Conservation (phyloP, 2,113 vertebrate species). For the Sminthopsis crassicaudata region DNA sequence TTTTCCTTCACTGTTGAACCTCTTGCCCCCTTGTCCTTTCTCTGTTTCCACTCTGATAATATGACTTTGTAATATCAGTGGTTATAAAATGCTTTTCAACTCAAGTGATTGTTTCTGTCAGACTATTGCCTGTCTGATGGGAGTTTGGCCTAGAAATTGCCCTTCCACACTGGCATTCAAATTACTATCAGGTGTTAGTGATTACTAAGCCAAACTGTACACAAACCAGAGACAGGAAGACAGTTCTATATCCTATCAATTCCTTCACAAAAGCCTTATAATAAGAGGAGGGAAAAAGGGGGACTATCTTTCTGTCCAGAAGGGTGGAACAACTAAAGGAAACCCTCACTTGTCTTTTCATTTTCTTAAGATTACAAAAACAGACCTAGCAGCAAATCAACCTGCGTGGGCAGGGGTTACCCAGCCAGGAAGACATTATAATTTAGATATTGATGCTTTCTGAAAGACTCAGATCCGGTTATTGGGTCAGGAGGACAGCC, state of each 20-base stretch:
- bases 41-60: not conserved
- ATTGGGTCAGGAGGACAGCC: conserved; percentile 43
- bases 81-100: not conserved
- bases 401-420: conserved; percentile 60
- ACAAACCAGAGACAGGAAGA: not conserved
- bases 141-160: conserved; percentile 23
- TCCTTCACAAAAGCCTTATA: conserved; percentile 48
- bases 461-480: conserved; percentile 42
- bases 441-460: conserved; percentile 56
- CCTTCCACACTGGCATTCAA: not conserved
- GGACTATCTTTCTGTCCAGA: conserved; percentile 61
- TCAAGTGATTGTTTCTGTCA: not conserved
- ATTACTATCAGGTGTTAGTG: conserved; percentile 60
- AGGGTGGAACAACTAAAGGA: conserved; percentile 11
- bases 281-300: not conserved
- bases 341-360: conserved; percentile 7
- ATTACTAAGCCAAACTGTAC: conserved; percentile 60
- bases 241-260: conserved; percentile 31
- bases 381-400: conserved; percentile 56
- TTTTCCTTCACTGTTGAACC: not conserved
- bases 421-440: conserved; percentile 60
- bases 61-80: not conserved
- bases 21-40: not conserved
- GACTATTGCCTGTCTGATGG: conserved; percentile 22
- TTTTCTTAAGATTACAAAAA: conserved; percentile 49